A percentile compares a stretch with the other conserved stretches of the same genome.
Conservation (phyloP, 2,797 vertebrate species). For the Acropternis orthonyx region DNA sequence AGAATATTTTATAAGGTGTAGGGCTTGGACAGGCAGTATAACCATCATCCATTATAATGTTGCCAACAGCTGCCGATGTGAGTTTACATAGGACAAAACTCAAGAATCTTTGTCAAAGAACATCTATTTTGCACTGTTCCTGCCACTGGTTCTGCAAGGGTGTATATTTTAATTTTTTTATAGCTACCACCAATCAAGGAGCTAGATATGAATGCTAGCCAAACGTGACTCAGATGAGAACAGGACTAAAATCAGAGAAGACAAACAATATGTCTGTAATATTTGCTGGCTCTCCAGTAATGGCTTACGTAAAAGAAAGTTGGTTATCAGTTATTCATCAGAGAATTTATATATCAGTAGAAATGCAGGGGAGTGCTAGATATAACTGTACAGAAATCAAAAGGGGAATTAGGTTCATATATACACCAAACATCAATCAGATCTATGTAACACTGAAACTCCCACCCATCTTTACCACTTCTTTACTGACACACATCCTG, state of each 20-base stretch:
- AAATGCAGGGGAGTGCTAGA: neutral
- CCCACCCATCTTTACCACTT: slow-evolving; percentile 20
- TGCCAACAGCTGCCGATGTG: neutral
- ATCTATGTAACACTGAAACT: neutral
- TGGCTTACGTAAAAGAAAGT: slow-evolving; percentile 9
- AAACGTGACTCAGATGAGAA: slow-evolving; percentile 27
- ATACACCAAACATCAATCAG: neutral
- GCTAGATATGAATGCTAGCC: neutral
- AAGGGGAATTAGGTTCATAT: neutral
- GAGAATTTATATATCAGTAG: neutral
- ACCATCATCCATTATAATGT: fast-evolving
- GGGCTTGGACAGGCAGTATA: neutral
- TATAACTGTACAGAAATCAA: slow-evolving; percentile 9
- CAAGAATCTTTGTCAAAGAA: neutral
- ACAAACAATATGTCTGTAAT: neutral
- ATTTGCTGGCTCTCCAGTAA: slow-evolving; percentile 23
- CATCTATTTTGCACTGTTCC: neutral
- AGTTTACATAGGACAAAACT: neutral
- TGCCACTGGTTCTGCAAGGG: neutral
- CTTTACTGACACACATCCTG: slow-evolving; percentile 5
- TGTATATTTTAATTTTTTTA: neutral
- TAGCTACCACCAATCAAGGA: neutral
- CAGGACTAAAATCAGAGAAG: neutral
- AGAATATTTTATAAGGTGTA: neutral
- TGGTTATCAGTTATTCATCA: slow-evolving; percentile 26